Evolutionary conservation across 2,888 invertebrate genomes (phyloP).

Genomic region (Drosophila mettleri): DNA sequence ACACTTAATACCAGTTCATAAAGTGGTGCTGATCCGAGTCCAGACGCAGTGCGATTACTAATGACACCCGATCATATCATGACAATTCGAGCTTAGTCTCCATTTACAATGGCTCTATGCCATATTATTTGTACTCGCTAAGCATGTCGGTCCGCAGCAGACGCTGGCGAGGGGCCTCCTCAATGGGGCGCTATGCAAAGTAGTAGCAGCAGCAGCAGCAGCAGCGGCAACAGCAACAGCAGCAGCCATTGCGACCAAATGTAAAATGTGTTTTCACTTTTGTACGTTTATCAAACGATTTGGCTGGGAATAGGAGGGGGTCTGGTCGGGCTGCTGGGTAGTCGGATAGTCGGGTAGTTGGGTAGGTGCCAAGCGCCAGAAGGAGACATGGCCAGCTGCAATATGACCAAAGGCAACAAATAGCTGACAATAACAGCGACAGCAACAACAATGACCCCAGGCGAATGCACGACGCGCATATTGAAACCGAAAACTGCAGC

Average conservation of each 20-base stretch:
- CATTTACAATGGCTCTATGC: slow-evolving; percentile 42
- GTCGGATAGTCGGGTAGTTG: background rate
- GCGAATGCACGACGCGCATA: slow-evolving; percentile 75
- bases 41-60: slow-evolving; percentile 42
- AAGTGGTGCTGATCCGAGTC: slow-evolving; percentile 17
- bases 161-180: slow-evolving; percentile 1
- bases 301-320: slow-evolving; percentile 1
- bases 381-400: slow-evolving; percentile 64
- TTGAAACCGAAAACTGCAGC: slow-evolving; percentile 75
- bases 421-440: slow-evolving; percentile 72
- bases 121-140: slow-evolving; percentile 15
- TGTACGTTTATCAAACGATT: slow-evolving; percentile 70
- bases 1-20: slow-evolving; percentile 19
- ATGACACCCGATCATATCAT: slow-evolving; percentile 62
- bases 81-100: slow-evolving; percentile 54
- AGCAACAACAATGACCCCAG: slow-evolving; percentile 56
- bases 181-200: slow-evolving; percentile 52
- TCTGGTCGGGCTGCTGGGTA: background rate
- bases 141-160: background rate
- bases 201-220: slow-evolving; percentile 34
- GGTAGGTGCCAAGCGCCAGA: slow-evolving; percentile 51
- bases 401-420: slow-evolving; percentile 76
- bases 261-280: slow-evolving; percentile 76
- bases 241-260: slow-evolving; percentile 44
- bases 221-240: slow-evolving; percentile 27